Conservation (phyloP, 2,113 vertebrate genomes). For the Tylochromis polylepis region DNA sequence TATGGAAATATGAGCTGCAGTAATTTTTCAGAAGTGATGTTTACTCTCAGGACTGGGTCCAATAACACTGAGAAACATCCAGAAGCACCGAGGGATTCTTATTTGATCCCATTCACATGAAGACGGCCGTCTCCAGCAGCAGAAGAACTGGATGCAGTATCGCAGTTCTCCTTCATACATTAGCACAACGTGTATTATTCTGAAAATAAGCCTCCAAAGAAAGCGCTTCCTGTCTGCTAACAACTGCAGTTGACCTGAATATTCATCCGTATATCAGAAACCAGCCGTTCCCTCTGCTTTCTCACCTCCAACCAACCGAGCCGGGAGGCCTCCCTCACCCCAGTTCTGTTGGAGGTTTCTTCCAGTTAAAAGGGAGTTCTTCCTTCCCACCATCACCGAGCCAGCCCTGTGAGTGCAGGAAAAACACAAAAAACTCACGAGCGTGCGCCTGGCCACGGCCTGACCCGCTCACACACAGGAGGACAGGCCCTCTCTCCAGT, state of each 20-base stretch:
- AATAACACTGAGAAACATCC: background rate
- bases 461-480: background rate
- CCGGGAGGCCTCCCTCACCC: background rate
- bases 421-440: background rate
- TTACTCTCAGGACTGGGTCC: background rate
- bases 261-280: background rate
- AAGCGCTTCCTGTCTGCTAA: background rate
- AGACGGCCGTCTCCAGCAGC: background rate
- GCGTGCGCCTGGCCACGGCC: background rate
- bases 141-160: background rate
- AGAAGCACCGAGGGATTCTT: background rate
- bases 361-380: background rate
- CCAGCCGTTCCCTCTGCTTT: background rate
- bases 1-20: background rate
- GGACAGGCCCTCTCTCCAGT: background rate
- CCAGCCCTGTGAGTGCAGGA: background rate
- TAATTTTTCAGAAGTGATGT: background rate
- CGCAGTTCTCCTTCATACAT: background rate
- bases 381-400: background rate
- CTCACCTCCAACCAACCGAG: background rate
- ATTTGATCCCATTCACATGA: background rate
- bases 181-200: background rate
- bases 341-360: background rate
- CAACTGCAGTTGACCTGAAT: background rate
- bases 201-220: background rate